These are phyloP conservation scores for Lasioglossum malachurum DNA, from an alignment of 2,888 invertebrate species.

Conservation along the genomic window DNA sequence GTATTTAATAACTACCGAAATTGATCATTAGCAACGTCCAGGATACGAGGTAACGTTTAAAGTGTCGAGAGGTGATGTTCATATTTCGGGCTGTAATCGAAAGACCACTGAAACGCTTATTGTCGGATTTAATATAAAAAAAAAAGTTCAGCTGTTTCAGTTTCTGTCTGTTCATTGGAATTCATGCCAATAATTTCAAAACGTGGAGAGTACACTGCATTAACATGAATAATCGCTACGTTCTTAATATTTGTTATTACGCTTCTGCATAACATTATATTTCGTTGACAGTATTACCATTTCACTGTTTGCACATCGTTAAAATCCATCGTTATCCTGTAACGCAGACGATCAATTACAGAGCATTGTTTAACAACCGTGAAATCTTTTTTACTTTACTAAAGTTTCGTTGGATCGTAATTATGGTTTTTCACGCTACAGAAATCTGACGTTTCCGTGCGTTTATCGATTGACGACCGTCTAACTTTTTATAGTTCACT, in stretches of 20 bases:
- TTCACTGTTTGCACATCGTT: too few species aligned
- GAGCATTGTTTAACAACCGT: background rate
- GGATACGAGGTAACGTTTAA: background rate
- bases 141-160: background rate
- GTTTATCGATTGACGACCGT: background rate
- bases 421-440: background rate
- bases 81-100: background rate
- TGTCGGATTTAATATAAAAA: background rate
- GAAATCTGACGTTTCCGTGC: background rate
- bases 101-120: background rate
- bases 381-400: background rate
- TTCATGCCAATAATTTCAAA: too few species aligned
- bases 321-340: too few species aligned
- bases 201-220: too few species aligned
- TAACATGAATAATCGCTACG: too few species aligned
- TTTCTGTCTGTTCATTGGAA: too few species aligned
- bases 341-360: background rate
- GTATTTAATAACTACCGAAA: background rate
- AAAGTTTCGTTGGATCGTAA: background rate
- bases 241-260: too few species aligned
- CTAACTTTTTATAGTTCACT: background rate
- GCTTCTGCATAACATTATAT: too few species aligned
- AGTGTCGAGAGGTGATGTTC: background rate
- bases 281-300: too few species aligned
- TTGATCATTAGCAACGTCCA: background rate